Percentiles rank a stretch among this genome's conserved stretches.
These are phyloP conservation scores for Symphodus melops DNA, from an alignment of 2,113 vertebrate genomes.

Conservation along the genomic window DNA sequence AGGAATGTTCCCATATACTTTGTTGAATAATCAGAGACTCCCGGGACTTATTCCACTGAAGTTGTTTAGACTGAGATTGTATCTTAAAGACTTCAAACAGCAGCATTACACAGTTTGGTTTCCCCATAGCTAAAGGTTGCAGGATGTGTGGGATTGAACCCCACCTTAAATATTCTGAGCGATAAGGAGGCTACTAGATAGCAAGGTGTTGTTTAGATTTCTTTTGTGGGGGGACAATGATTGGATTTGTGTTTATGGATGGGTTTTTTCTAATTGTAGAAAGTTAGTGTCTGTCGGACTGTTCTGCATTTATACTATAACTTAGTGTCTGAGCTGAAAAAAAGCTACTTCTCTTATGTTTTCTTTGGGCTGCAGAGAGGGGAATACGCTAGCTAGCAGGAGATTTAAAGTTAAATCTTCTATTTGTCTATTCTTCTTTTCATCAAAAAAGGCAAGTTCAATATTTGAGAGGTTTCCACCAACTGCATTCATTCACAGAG, in stretches of 20 bases:
- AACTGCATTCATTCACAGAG: neutral
- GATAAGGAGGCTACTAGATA: too few relatives aligned
- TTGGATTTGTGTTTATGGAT: too few relatives aligned
- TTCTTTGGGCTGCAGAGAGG: too few relatives aligned
- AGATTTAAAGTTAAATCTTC: neutral
- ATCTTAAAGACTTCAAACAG: constrained; percentile 25
- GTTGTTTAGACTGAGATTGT: constrained; percentile 35
- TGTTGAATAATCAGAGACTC: constrained; percentile 26
- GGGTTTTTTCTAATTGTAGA: too few relatives aligned
- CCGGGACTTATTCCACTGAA: neutral
- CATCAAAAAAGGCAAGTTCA: neutral
- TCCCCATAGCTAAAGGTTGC: neutral
- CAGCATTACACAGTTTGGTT: neutral
- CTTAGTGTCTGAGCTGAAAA: too few relatives aligned
- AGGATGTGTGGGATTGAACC: neutral
- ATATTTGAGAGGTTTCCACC: neutral
- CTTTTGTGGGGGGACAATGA: too few relatives aligned
- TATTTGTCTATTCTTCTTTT: neutral
- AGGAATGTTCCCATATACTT: constrained; percentile 47
- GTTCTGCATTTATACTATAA: too few relatives aligned
- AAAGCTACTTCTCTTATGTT: too few relatives aligned
- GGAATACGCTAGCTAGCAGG: too few relatives aligned
- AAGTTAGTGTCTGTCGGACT: too few relatives aligned
- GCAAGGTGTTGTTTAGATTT: too few relatives aligned
- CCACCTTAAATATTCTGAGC: too few relatives aligned